Evolutionary conservation across 1,140 invertebrate species (phyloP), one percentile per base, ranked within the genome.

Genomic region (Sinonovacula constricta): DNA sequence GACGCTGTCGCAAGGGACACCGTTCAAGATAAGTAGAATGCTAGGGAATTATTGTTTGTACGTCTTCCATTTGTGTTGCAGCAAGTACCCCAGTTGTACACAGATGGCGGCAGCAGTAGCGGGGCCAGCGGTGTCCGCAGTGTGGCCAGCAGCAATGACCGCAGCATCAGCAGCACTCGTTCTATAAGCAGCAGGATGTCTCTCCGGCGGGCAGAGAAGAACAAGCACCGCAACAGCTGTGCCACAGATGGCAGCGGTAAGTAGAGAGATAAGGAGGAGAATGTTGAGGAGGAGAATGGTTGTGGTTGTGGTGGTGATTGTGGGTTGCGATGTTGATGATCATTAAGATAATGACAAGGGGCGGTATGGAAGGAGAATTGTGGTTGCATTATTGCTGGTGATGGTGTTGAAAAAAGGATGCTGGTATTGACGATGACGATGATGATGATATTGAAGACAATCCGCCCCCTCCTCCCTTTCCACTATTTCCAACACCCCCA

Each of bases 141-240:
- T 62, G 36, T 54, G 0, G 10, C 54, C 28, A 62, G 71, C 59
- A 45, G 60, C 1, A 45, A 54, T 26, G 75, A 78, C 24, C 56
- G 57, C n/a, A 78, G 66, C 18, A 34, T 60, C 22, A 34, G 54
- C 14, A 39, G 56, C 31, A 54, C 54, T 12, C 67, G 62, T 22
- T 69, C 65, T 49, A 28, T 45, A 57, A 30, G n/a, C 31, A 69
- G 67, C 59, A 82, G 69, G 31, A 85, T 85, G 83, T 83, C 81
- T 71, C 54, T 85, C 3, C 71, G 83, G 12, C 67, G 83, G 51
- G 82, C 77, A 14, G 83, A 85, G 15, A 82, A 80, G 45, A 76
- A 75, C 10, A 81, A 75, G 56, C 83, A 83, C 28, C 54, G 83
- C 63, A 83, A 83, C 63, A 85, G 83, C 71, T 83, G 78, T 68